Base-by-base conservation (phyloP, 1,140 invertebrate species). In the Aplysia californica region DNA sequence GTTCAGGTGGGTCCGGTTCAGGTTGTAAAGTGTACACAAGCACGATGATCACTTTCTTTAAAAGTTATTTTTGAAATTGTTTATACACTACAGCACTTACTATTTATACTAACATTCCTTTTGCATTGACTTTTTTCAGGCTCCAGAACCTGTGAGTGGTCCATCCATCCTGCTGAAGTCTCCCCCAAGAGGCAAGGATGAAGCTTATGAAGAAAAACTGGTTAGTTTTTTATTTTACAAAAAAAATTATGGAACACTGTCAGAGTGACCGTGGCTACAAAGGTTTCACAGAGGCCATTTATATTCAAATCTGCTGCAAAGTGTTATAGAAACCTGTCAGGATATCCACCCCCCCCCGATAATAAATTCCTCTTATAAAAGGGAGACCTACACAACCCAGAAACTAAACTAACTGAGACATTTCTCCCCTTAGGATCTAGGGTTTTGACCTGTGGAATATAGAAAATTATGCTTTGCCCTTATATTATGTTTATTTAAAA, bases 161-260 rank as follows among this genome's bases (percentile, higher is more conserved):
- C 83, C 83, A 59, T 84, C 83, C 50, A 72, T 87, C 39, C 65
- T 86, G 21, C 70, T 88, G 65, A 86, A 86, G 64, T 70, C 83
- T 29, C 86, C 86, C 76, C 85, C 87, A n/a, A 87, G 84, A 83
- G 80, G 35, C 33, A 67, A 85, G 39, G 79, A 82, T 75, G 80
- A 74, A 59, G 82, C 84, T 33, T 87, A 83, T 85, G 86, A 87
- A 71, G 83, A 84, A 33, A 87, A 87, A 79, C 80, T 87, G 79
- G 86, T 87, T 81, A 80, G 83, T 76, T 31, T 55, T 10, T 4
- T 39, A 3, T 56, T 65, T 69, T 35, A 38, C 18, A n/a, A 26
- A 50, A 61, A 2, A 26, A n/a, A 35, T 41, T 23, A 21, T 35
- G 31, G 21, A 15, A 74, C 67, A 26, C 61, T n/a, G 10, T 59